phyloP scores from a whole-genome alignment of 2,888 invertebrate species.

The Cylindroiulus punctatus region DNA sequence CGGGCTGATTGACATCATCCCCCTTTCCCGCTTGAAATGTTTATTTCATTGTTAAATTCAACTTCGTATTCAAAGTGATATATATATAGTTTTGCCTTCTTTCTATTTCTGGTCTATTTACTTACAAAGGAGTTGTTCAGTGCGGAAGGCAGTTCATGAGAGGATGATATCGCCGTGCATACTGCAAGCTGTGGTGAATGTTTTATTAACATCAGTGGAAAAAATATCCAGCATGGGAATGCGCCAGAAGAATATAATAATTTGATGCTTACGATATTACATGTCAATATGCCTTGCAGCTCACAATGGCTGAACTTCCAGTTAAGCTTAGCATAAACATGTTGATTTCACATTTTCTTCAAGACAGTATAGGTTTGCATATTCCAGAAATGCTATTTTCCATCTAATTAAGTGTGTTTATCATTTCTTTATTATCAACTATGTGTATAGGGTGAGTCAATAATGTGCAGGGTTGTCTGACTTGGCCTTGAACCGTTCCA shows the following conservation, averaged over 20 bases:
- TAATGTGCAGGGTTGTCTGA: no score
- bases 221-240: background rate
- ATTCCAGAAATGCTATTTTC: no score
- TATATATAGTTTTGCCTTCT: background rate
- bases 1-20: conserved; percentile 43
- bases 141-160: background rate
- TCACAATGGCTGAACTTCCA: background rate
- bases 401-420: no score
- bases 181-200: conserved; percentile 24
- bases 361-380: no score
- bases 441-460: no score
- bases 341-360: background rate
- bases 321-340: background rate
- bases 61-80: conserved; percentile 35
- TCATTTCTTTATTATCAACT: no score
- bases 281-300: background rate
- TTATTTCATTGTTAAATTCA: conserved; percentile 43
- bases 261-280: background rate
- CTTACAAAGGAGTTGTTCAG: background rate
- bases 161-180: background rate
- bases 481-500: no score
- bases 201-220: background rate
- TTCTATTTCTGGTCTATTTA: conserved; percentile 36
- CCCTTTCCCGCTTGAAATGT: conserved; percentile 33
- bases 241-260: conserved; percentile 4